Percentiles rank a stretch among this genome's conserved stretches.
Evolutionary conservation across 2,113 vertebrate species (phyloP).

Genomic region (Cyprinodon variegatus): DNA sequence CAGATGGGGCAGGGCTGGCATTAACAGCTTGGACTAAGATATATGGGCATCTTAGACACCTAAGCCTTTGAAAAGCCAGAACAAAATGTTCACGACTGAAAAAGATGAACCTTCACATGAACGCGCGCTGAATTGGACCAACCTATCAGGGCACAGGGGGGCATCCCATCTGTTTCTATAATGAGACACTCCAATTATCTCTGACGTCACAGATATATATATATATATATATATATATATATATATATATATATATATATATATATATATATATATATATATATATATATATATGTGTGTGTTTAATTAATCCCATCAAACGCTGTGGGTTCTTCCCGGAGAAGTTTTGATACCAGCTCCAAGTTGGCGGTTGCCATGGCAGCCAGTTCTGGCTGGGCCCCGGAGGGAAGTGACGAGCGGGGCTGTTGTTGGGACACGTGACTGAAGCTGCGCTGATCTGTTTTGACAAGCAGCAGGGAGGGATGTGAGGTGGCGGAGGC

Average conservation of each 20-base stretch:
- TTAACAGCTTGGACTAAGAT: neutral
- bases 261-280: too few species aligned
- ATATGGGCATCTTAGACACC: constrained; percentile 18
- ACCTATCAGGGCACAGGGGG: constrained; percentile 60
- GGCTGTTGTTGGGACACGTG: constrained; percentile 80
- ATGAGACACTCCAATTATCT: neutral
- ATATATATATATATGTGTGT: too few species aligned
- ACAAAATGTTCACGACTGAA: constrained; percentile 69
- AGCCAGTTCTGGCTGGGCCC: constrained; percentile 68
- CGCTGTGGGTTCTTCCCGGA: too few species aligned
- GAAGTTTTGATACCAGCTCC: constrained; percentile 23
- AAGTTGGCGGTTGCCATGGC: constrained; percentile 75
- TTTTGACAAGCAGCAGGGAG: constrained; percentile 84
- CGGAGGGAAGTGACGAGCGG: constrained; percentile 70
- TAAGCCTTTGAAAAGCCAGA: constrained; percentile 12
- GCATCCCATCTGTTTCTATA: neutral
- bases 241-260: too few species aligned
- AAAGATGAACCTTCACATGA: constrained; percentile 57
- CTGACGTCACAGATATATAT: neutral
- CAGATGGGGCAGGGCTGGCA: neutral
- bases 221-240: too few species aligned
- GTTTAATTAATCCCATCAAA: neutral
- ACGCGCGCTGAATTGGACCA: constrained; percentile 31
- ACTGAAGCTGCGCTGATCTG: constrained; percentile 73
- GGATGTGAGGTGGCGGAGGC: constrained; percentile 61